A percentile compares a stretch with the other conserved stretches of the same genome.
These are phyloP conservation scores for Anhinga rufa DNA, from an alignment of 2,113 vertebrate species.

Conservation along the genomic window DNA sequence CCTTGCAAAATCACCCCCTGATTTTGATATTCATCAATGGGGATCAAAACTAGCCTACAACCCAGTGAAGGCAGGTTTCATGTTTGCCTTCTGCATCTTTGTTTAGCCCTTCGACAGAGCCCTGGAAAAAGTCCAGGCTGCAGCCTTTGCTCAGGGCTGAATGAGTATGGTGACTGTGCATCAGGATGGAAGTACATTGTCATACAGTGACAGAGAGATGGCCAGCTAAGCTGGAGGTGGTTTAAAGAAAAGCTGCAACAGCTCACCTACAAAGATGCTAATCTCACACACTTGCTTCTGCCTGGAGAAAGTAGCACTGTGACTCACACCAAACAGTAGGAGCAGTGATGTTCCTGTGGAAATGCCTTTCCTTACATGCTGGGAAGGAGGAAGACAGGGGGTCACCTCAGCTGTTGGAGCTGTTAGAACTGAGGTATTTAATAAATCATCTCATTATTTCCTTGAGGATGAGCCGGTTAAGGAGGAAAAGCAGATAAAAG, in stretches of 20 bases:
- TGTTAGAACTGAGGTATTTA: not conserved
- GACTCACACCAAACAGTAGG: not conserved
- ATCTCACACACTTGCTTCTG: not conserved
- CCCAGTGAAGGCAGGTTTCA: not conserved
- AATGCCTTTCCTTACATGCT: not conserved
- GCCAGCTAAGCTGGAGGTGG: not conserved
- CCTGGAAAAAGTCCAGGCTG: not conserved
- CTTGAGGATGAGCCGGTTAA: not conserved
- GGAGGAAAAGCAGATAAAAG: not conserved
- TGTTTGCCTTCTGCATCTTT: not conserved
- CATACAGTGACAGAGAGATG: not conserved
- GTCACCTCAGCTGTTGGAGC: not conserved
- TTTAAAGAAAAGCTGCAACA: not conserved
- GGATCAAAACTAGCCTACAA: not conserved
- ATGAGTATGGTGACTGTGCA: not conserved
- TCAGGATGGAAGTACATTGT: not conserved
- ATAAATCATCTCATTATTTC: not conserved
- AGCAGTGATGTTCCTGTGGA: not conserved
- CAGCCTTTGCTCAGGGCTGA: not conserved
- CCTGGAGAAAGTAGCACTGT: not conserved
- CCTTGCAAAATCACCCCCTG: not conserved
- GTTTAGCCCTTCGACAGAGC: not conserved
- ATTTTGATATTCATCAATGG: not conserved
- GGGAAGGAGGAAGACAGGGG: not conserved
- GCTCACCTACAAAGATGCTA: not conserved